These are phyloP conservation scores for Phaedon cochleariae DNA, from an alignment of 2,888 invertebrate genomes.

Conservation along the genomic window DNA sequence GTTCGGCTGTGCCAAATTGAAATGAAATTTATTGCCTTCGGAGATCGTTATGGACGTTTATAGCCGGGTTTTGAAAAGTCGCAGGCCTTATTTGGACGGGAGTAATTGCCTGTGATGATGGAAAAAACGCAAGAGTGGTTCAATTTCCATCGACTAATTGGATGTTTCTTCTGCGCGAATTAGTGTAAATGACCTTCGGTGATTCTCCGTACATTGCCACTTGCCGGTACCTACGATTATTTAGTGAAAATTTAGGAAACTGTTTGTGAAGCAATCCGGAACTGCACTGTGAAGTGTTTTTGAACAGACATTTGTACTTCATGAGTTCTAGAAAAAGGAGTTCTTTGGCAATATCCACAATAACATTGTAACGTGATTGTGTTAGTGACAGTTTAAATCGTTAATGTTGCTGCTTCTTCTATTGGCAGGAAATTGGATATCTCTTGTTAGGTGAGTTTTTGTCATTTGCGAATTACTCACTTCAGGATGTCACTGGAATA, in stretches of 20 bases:
- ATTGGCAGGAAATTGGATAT: conserved; percentile 20
- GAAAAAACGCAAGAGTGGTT: conserved; percentile 38
- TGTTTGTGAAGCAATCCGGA: conserved; percentile 26
- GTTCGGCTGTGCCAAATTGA: conserved; percentile 27
- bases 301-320: no score
- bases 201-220: conserved; percentile 42
- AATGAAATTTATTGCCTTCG: conserved; percentile 31
- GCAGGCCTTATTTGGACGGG: conserved; percentile 35
- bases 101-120: conserved; percentile 35
- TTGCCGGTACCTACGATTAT: conserved; percentile 47
- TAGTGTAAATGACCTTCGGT: conserved; percentile 33
- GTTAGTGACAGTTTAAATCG: conserved; percentile 26
- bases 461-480: no score
- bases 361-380: conserved; percentile 33
- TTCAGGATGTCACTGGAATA: no score
- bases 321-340: no score
- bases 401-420: background rate
- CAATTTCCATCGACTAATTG: conserved; percentile 41
- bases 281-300: background rate
- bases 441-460: conserved; percentile 7
- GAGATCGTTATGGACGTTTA: conserved; percentile 30
- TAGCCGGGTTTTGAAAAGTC: conserved; percentile 32
- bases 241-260: background rate
- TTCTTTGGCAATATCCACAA: conserved; percentile 52
- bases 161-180: conserved; percentile 39